phyloP scores from a whole-genome alignment of 2,888 invertebrate genomes.

The Pachliopta kotzebuea region DNA sequence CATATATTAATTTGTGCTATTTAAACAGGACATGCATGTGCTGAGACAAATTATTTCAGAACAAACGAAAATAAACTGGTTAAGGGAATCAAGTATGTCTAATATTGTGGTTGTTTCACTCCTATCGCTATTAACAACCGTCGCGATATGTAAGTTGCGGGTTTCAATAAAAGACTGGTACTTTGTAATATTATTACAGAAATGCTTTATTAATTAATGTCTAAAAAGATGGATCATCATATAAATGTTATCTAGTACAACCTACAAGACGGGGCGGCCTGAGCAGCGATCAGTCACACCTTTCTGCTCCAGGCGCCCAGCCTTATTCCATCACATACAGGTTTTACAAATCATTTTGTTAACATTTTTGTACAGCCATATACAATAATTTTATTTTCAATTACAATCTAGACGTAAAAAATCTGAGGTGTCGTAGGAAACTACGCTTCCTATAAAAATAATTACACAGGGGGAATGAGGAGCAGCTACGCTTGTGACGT shows the following conservation, averaged over 20 bases:
- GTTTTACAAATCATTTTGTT: slow-evolving; percentile 78
- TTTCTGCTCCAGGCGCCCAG: slow-evolving; percentile 63
- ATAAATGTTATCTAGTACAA: slow-evolving; percentile 79
- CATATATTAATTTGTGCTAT: neutral
- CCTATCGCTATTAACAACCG: too few species aligned
- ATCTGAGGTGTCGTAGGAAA: slow-evolving; percentile 79
- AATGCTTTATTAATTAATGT: slow-evolving; percentile 85
- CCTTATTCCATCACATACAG: slow-evolving; percentile 75
- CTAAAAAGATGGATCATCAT: slow-evolving; percentile 84
- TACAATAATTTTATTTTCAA: slow-evolving; percentile 81
- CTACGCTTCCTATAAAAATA: slow-evolving; percentile 79
- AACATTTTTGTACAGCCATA: slow-evolving; percentile 81
- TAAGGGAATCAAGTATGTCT: neutral
- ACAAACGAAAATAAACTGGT: neutral
- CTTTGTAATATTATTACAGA: slow-evolving; percentile 83
- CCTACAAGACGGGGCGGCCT: slow-evolving; percentile 69
- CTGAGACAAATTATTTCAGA: neutral
- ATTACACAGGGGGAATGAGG: slow-evolving; percentile 79
- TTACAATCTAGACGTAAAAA: slow-evolving; percentile 80
- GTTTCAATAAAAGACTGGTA: slow-evolving; percentile 56
- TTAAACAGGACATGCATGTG: neutral
- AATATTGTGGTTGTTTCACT: neutral
- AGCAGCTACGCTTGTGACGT: slow-evolving; percentile 76
- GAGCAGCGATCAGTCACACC: slow-evolving; percentile 55
- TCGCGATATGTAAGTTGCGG: neutral